Evolutionary conservation across 2,888 invertebrate species (phyloP), one percentile per base, ranked within the genome.

Genomic region (Zaprionus lineosus): DNA sequence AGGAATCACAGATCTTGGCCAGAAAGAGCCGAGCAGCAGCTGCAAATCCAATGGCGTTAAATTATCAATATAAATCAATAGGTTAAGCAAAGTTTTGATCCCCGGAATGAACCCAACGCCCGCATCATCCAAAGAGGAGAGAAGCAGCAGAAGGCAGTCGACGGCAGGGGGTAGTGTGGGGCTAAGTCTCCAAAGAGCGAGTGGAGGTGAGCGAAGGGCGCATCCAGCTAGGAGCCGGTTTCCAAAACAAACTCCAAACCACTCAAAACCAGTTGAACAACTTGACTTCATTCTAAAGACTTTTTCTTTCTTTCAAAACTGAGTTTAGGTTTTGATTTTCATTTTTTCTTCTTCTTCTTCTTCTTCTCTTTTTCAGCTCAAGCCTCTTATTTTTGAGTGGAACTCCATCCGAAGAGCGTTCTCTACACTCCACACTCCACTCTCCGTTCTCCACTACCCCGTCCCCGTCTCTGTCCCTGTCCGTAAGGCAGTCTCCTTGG

Each of bases 61-160:
- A 81, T 77, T 77, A 67, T 64, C 75, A 74, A 84, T 84, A 81
- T 81, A 84, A 81, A 81, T 81, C 79, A 81, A 84, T 84, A 75
- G 70, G 75, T 59, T 65, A 61, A 81, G 43, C 60, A 47, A 28
- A 72, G 26, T 34, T 46, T 19, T 44, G 41, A 50, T 47, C 50
- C 43, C 36, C 21, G 44, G 18, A n/a, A 44, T 52, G 7, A 41
- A 37, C 36, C 51, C 29, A 60, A 69, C 81, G 77, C 81, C 84
- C 79, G 81, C 79, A 84, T n/a, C n/a, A n/a, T 75, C 53, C 53
- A 2, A n/a, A 24, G 15, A 16, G 51, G 43, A 26, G 12, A 29
- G 19, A 48, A 9, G n/a, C 44, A 40, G 33, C 9, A 24, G 15
- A n/a, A n/a, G n/a, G n/a, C n/a, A 24, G 6, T 8, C 21, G 1